Conservation (phyloP, 1,140 invertebrate species). For the Diuraphis noxia region DNA sequence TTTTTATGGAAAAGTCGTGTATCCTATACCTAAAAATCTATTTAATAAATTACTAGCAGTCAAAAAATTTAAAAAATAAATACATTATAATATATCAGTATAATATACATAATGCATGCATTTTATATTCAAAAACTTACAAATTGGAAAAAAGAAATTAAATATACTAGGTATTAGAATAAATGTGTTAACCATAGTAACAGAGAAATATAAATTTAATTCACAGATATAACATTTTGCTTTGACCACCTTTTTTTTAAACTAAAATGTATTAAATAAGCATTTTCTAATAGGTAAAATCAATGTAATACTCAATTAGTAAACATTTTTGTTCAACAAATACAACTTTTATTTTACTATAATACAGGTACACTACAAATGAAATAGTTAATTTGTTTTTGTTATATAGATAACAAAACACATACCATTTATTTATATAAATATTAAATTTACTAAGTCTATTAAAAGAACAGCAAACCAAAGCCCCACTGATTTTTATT, state of each 20-base stretch:
- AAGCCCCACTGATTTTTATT: slow-evolving; percentile 73
- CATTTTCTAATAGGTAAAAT: neutral
- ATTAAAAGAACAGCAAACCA: slow-evolving; percentile 60
- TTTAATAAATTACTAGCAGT: neutral
- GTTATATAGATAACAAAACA: neutral
- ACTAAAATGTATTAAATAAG: neutral
- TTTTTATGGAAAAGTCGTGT: neutral
- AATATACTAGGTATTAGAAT: neutral
- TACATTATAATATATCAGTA: neutral
- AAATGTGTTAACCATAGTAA: neutral
- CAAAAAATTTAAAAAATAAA: neutral
- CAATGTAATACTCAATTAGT: neutral
- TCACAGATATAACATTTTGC: slow-evolving; percentile 29
- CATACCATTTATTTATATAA: neutral
- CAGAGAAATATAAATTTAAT: neutral
- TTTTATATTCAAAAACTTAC: neutral
- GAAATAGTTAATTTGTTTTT: slow-evolving; percentile 44
- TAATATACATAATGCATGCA: neutral
- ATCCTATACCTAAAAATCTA: neutral
- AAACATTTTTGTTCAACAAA: slow-evolving; percentile 31
- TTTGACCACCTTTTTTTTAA: slow-evolving; percentile 30
- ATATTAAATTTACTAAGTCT: neutral
- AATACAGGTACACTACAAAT: slow-evolving; percentile 36
- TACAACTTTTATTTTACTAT: slow-evolving; percentile 38
- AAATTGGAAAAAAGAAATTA: neutral